Conservation (phyloP, 2,113 vertebrate genomes). For the Rynchops niger region DNA sequence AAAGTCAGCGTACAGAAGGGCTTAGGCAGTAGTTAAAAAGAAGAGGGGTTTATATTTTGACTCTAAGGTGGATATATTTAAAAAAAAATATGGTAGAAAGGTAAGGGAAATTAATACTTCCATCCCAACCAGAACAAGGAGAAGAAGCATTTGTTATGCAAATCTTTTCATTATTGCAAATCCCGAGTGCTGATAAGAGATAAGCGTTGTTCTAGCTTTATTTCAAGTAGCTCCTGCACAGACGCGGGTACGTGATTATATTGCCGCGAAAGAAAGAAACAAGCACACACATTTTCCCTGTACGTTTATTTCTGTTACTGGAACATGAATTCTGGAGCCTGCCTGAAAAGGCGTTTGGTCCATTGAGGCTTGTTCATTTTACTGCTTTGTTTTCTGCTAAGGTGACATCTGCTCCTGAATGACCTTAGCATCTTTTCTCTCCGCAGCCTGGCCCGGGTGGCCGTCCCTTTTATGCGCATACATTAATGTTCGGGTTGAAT, state of each 20-base stretch:
- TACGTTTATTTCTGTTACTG: slow-evolving; percentile 56
- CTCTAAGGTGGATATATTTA: neutral
- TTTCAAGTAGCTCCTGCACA: slow-evolving; percentile 53
- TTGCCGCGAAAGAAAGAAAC: slow-evolving; percentile 19
- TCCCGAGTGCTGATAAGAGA: slow-evolving; percentile 71
- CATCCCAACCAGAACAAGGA: slow-evolving; percentile 49
- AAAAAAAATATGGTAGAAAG: neutral
- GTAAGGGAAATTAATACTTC: slow-evolving; percentile 70
- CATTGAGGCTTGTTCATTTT: slow-evolving; percentile 70
- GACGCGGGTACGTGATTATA: slow-evolving; percentile 7
- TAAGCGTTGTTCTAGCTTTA: slow-evolving; percentile 67
- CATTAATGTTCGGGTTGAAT: slow-evolving; percentile 59
- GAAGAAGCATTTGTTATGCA: slow-evolving; percentile 73
- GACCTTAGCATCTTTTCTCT: slow-evolving; percentile 70
- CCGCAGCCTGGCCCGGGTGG: slow-evolving; percentile 49
- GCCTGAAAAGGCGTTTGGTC: slow-evolving; percentile 68
- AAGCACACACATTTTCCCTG: slow-evolving; percentile 22
- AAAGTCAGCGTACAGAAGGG: neutral
- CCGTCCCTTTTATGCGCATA: slow-evolving; percentile 68
- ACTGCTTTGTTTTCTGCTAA: slow-evolving; percentile 68
- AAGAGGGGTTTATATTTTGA: neutral
- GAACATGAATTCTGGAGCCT: slow-evolving; percentile 49
- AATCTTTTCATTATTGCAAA: slow-evolving; percentile 72
- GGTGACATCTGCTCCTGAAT: slow-evolving; percentile 74
- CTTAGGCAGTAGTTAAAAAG: neutral